These are phyloP conservation scores for Hydrozoanthus tunicans DNA, from an alignment of 64 coral and sea anemone species.

Conservation along the genomic window DNA sequence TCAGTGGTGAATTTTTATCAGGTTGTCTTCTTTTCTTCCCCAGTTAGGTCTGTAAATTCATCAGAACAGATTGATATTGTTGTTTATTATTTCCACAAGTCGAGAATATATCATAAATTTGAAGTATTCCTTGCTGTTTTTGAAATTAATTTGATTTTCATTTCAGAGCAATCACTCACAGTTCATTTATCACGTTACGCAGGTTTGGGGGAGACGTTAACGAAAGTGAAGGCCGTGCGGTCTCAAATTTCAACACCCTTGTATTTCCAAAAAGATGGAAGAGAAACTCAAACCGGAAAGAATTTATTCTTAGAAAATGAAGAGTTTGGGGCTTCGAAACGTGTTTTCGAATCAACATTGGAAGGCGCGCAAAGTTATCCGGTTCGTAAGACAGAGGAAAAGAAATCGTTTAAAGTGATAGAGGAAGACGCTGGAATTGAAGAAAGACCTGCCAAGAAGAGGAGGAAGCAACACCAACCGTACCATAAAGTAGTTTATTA, in stretches of 20 bases:
- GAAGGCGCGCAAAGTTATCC: conserved; percentile 34
- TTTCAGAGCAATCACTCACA: neutral
- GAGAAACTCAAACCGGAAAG: conserved; percentile 27
- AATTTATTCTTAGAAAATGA: conserved; percentile 37
- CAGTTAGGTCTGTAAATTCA: neutral
- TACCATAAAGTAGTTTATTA: conserved; percentile 56
- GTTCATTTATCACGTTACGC: conserved; percentile 45
- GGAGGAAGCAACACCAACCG: conserved; percentile 29
- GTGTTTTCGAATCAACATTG: conserved; percentile 7
- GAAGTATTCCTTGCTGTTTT: neutral
- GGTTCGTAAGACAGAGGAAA: conserved; percentile 12
- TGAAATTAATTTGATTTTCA: conserved; percentile 33
- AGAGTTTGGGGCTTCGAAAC: conserved; percentile 19
- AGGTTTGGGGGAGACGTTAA: conserved; percentile 6
- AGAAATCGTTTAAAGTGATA: conserved; percentile 14
- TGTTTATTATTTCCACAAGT: neutral
- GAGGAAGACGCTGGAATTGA: neutral
- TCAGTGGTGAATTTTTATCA: conserved; percentile 22
- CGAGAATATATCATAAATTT: neutral
- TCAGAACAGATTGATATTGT: neutral
- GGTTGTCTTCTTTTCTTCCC: neutral
- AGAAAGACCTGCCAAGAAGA: conserved; percentile 20
- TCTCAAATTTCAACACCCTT: conserved; percentile 25
- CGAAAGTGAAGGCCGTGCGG: conserved; percentile 9
- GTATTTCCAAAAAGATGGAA: conserved; percentile 24